Conservation (phyloP, 1,140 invertebrate species). For the Theocolax elegans region DNA sequence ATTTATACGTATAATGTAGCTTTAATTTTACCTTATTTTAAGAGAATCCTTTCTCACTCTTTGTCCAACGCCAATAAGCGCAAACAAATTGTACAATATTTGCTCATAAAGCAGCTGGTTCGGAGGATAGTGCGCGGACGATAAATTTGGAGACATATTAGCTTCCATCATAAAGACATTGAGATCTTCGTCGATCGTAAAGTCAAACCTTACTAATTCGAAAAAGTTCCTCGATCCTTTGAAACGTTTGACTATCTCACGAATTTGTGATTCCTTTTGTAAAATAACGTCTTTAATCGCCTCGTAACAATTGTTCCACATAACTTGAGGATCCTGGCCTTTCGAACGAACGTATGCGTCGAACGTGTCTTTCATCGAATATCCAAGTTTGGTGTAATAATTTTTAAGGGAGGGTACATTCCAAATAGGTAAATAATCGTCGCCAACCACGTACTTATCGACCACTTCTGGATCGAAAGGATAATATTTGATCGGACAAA, state of each 20-base stretch:
- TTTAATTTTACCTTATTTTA: slow-evolving; percentile 62
- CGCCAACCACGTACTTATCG: slow-evolving; percentile 94
- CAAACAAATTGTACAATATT: slow-evolving; percentile 88
- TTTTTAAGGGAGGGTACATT: slow-evolving; percentile 86
- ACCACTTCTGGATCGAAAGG: slow-evolving; percentile 85
- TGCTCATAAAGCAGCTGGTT: slow-evolving; percentile 93
- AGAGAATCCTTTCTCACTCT: slow-evolving; percentile 62
- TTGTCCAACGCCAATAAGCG: slow-evolving; percentile 80
- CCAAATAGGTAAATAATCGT: slow-evolving; percentile 96
- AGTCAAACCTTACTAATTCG: slow-evolving; percentile 94
- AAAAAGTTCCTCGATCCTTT: slow-evolving; percentile 81
- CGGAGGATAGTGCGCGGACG: slow-evolving; percentile 89
- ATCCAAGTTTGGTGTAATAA: slow-evolving; percentile 81
- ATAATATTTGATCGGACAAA: slow-evolving; percentile 92
- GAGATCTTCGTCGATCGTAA: slow-evolving; percentile 89
- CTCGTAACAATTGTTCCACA: slow-evolving; percentile 87
- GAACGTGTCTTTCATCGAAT: slow-evolving; percentile 88
- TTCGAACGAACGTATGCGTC: slow-evolving; percentile 80
- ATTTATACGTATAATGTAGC: too few relatives aligned
- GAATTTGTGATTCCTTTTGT: slow-evolving; percentile 79
- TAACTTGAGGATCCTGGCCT: slow-evolving; percentile 76
- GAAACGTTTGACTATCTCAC: slow-evolving; percentile 67
- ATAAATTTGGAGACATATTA: slow-evolving; percentile 98
- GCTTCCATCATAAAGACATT: slow-evolving; percentile 94
- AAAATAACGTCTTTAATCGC: slow-evolving; percentile 81